These are phyloP conservation scores for Yoshiicerus persimilis DNA, from an alignment of 1,140 invertebrate genomes.

Conservation along the genomic window DNA sequence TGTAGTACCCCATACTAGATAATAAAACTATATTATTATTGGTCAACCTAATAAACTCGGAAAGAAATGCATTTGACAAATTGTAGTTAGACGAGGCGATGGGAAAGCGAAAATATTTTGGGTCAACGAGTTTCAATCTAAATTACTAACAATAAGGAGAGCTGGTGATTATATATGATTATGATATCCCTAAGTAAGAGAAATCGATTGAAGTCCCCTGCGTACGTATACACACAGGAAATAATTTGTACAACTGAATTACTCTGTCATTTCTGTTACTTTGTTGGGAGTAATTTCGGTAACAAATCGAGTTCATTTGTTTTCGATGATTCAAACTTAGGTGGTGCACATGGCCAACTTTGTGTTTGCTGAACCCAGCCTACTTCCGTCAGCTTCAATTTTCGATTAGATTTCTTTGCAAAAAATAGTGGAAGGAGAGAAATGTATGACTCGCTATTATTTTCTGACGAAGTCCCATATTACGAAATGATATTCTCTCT, in stretches of 20 bases:
- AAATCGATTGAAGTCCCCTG: not conserved
- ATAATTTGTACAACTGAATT: not conserved
- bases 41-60: not conserved
- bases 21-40: too few relatives aligned
- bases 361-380: not conserved
- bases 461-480: not conserved
- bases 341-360: not conserved
- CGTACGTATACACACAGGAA: not conserved
- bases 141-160: not conserved
- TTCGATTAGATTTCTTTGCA: not conserved
- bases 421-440: too few relatives aligned
- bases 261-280: not conserved
- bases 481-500: not conserved
- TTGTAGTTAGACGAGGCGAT: too few relatives aligned
- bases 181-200: not conserved
- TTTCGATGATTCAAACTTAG: not conserved
- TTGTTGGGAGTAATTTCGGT: not conserved
- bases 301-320: not conserved
- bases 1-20: too few relatives aligned
- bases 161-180: not conserved
- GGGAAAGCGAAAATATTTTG: not conserved
- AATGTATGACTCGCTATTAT: not conserved
- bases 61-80: not conserved
- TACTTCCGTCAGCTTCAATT: slow-evolving; percentile 4
- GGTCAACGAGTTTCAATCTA: not conserved